A percentile compares a stretch with the other conserved stretches of the same genome.
Evolutionary conservation across 2,797 vertebrate genomes (phyloP).

Genomic region (Picus viridis): DNA sequence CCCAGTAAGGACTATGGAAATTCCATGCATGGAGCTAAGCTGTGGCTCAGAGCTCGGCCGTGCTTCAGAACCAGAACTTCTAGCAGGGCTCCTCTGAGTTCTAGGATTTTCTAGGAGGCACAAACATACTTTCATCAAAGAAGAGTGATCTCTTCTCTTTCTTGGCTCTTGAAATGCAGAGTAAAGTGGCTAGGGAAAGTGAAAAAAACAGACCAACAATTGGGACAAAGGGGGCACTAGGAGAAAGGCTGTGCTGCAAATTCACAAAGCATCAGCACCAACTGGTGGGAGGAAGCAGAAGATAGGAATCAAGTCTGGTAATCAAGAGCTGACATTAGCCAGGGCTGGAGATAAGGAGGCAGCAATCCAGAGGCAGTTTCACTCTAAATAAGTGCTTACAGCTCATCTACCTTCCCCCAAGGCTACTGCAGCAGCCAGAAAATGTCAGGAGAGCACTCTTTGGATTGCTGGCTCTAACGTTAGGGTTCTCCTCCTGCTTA

Average conservation of each 20-base stretch:
- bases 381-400: not conserved
- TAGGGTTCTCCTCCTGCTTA: not conserved
- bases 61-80: not conserved
- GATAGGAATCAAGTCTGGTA: slow-evolving; percentile 45
- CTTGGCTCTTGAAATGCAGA: not conserved
- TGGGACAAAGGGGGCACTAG: not conserved
- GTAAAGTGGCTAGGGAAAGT: not conserved
- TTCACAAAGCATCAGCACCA: not conserved
- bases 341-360: slow-evolving; percentile 32
- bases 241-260: not conserved
- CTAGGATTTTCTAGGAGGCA: not conserved
- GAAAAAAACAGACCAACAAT: not conserved
- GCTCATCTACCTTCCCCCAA: not conserved
- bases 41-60: not conserved
- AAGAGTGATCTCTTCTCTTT: not conserved
- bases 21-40: not conserved
- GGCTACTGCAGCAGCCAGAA: not conserved
- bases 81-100: not conserved
- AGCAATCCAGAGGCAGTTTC: slow-evolving; percentile 44
- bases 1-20: not conserved
- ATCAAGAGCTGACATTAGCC: not conserved
- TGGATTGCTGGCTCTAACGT: not conserved
- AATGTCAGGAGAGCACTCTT: not conserved
- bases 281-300: not conserved
- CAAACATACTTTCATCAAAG: not conserved